These are phyloP conservation scores for Muricea muricata DNA, from an alignment of 92 coral and sea anemone genomes.

Conservation along the genomic window DNA sequence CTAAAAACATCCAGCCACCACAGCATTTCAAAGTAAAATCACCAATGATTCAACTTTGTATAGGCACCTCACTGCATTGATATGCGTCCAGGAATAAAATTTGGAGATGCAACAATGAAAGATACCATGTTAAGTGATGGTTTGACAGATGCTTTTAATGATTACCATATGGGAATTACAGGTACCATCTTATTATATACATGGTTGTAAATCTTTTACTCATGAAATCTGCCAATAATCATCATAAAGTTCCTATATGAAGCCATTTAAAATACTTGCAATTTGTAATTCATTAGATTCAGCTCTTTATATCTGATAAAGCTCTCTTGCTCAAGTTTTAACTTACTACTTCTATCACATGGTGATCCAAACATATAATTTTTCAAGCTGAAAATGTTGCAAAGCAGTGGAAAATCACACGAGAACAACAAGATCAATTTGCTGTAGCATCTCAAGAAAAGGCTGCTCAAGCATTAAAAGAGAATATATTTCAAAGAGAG, in stretches of 20 bases:
- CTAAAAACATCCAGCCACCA: no score
- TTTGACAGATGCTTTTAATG: slow-evolving; percentile 84
- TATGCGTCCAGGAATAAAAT: slow-evolving; percentile 85
- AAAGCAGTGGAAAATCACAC: slow-evolving; percentile 84
- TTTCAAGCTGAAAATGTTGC: slow-evolving; percentile 94
- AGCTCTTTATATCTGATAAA: no score
- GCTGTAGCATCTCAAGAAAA: slow-evolving; percentile 80
- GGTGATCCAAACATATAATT: background rate
- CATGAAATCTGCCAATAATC: no score
- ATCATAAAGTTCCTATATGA: no score
- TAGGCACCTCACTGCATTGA: slow-evolving; percentile 97
- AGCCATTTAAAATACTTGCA: no score
- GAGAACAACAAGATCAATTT: slow-evolving; percentile 88
- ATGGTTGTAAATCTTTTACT: no score
- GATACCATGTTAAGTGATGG: slow-evolving; percentile 96
- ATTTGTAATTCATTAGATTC: no score
- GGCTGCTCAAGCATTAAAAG: slow-evolving; percentile 83
- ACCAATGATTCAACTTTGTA: background rate
- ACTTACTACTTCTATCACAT: no score
- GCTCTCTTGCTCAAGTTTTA: no score
- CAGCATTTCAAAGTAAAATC: background rate
- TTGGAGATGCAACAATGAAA: slow-evolving; percentile 87
- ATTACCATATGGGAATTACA: slow-evolving; percentile 99
- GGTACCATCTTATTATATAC: no score
- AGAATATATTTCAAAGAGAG: slow-evolving; percentile 77